Conservation (phyloP, 2,888 invertebrate species). For the Sphaeridia pumilis region DNA sequence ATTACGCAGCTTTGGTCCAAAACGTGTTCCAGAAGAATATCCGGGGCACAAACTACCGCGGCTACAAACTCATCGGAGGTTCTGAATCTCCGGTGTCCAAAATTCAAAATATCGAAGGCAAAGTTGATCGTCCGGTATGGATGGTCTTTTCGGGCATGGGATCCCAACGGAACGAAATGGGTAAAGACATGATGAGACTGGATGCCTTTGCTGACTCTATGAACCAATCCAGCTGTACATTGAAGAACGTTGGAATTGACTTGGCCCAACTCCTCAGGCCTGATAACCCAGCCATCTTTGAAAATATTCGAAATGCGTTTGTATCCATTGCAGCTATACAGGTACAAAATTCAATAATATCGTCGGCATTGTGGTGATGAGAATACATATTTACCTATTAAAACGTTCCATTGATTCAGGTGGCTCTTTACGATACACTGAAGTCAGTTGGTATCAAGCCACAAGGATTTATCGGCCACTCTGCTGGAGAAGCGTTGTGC, state of each 20-base stretch:
- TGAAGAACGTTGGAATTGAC: constrained; percentile 67
- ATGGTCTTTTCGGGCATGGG: constrained; percentile 73
- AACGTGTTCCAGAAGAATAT: constrained; percentile 38
- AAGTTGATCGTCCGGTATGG: neutral
- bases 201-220: constrained; percentile 50
- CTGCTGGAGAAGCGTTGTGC: constrained; percentile 88
- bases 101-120: neutral
- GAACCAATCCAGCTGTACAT: constrained; percentile 53
- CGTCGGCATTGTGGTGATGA: too few relatives aligned
- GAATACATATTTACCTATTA: neutral
- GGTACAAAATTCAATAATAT: constrained; percentile 39
- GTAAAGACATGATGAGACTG: constrained; percentile 65
- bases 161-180: constrained; percentile 95
- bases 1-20: constrained; percentile 36
- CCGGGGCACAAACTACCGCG: constrained; percentile 44
- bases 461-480: constrained; percentile 72
- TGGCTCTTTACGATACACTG: constrained; percentile 55
- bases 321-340: constrained; percentile 48
- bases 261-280: constrained; percentile 57
- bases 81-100: neutral
- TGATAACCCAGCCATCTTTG: constrained; percentile 49
- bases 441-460: constrained; percentile 50
- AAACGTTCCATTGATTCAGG: constrained; percentile 40
- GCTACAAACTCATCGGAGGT: constrained; percentile 37
- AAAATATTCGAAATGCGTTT: constrained; percentile 76